Evolutionary conservation across 2,797 vertebrate species (phyloP).

Genomic region (Falco columbarius): DNA sequence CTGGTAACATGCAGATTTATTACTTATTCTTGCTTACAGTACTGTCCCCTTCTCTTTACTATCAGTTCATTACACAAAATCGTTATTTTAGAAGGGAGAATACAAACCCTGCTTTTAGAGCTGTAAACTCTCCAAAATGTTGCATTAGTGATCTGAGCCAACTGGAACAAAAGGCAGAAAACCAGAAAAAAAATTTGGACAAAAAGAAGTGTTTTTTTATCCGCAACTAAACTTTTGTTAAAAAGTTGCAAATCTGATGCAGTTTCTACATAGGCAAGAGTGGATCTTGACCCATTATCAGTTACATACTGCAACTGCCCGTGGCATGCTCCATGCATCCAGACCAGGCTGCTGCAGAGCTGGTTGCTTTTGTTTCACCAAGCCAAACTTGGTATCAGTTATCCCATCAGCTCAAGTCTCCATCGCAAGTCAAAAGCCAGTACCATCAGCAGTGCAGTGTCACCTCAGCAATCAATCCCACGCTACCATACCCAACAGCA

Average conservation of each 20-base stretch:
- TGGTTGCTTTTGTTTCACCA: neutral
- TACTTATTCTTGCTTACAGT: neutral
- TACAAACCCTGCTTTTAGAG: neutral
- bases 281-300: neutral
- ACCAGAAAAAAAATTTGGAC: neutral
- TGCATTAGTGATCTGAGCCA: neutral
- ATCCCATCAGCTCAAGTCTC: neutral
- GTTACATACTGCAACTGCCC: fast-evolving
- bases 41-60: neutral
- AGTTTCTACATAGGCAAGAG: fast-evolving
- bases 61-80: neutral
- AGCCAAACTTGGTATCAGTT: neutral
- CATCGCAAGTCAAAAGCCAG: neutral
- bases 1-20: neutral
- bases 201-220: neutral
- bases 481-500: neutral
- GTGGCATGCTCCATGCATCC: fast-evolving
- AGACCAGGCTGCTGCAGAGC: neutral
- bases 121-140: neutral
- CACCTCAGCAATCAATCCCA: neutral
- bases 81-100: neutral
- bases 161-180: neutral
- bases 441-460: fast-evolving
- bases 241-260: neutral
- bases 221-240: neutral